Evolutionary conservation across 2,888 invertebrate genomes (phyloP), one percentile per base, ranked within the genome.

Genomic region (Microdon myrmicae): DNA sequence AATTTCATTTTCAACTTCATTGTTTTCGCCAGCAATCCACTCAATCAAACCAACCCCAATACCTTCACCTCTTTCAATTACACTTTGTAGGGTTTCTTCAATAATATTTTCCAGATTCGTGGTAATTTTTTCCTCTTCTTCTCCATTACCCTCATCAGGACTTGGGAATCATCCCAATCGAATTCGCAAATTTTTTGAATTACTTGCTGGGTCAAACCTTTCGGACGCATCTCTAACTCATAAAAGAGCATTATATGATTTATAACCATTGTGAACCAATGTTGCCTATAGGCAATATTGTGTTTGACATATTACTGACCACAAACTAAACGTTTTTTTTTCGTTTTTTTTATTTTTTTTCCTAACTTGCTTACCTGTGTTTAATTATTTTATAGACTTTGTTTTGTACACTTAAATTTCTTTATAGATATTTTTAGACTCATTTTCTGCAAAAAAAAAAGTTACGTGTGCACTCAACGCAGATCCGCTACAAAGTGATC

Each of bases 21-120:
- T 41, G 28, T 28, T 19, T 41, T 41, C 28, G 28, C 41, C 28
- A 41, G 25, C 25, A 37, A 37, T 41, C n/a, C n/a, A n/a, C 26
- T 41, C 41, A 41, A 41, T 37, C 23, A 37, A 37, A 37, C 37
- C 37, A 41, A 25, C 14, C 38, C 14, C 38, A 38, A 25, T 14
- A 16, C 38, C 4, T 39, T n/a, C 16, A 39, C 26, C 39, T 34
- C 34, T 34, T 34, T 34, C 34, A 34, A 22, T 37, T 12, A n/a
- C n/a, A n/a, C n/a, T n/a, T n/a, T n/a, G n/a, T n/a, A n/a, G n/a
- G n/a, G n/a, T n/a, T n/a, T n/a, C n/a, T n/a, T n/a, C n/a, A n/a
- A n/a, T n/a, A n/a, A n/a, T n/a, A n/a, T n/a, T n/a, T n/a, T n/a
- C n/a, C n/a, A n/a, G n/a, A n/a, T n/a, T n/a, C n/a, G n/a, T n/a